These are phyloP conservation scores for Orchesellides sinensis DNA, from an alignment of 2,888 invertebrate species.

Conservation along the genomic window DNA sequence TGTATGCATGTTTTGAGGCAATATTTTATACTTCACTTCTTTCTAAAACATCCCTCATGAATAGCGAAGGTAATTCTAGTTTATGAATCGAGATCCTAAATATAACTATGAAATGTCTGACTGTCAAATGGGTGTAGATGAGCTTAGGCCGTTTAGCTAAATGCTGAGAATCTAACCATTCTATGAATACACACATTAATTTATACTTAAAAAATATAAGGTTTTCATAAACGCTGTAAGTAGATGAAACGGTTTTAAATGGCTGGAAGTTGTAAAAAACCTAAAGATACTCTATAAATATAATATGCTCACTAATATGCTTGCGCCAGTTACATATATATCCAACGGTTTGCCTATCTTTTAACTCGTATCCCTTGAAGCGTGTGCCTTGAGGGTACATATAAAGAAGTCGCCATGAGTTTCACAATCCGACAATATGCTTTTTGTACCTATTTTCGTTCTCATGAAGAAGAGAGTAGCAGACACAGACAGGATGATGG, in stretches of 20 bases:
- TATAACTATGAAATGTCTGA: too few species aligned
- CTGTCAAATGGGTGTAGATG: too few species aligned
- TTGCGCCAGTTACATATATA: too few species aligned
- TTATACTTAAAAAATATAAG: too few species aligned
- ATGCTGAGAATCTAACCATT: too few species aligned
- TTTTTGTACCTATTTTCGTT: conserved; percentile 1
- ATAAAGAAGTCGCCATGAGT: conserved; percentile 29
- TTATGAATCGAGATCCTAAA: conserved; percentile 50
- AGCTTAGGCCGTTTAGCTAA: too few species aligned
- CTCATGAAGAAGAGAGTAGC: background rate
- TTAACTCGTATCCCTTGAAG: conserved; percentile 46
- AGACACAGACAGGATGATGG: conserved; percentile 1
- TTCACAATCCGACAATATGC: conserved; percentile 4
- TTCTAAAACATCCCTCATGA: conserved; percentile 50
- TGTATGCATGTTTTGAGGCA: conserved; percentile 35
- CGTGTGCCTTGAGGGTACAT: conserved; percentile 52
- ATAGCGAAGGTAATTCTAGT: conserved; percentile 38
- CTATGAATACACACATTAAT: too few species aligned
- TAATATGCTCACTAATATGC: too few species aligned
- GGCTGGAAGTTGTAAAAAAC: too few species aligned
- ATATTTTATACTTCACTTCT: conserved; percentile 61
- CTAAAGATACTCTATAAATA: too few species aligned
- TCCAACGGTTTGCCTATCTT: conserved; percentile 37
- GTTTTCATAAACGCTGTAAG: too few species aligned
- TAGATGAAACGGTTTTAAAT: too few species aligned